Evolutionary conservation across 2,113 vertebrate genomes (phyloP).

Genomic region (Peucedramus taeniatus): DNA sequence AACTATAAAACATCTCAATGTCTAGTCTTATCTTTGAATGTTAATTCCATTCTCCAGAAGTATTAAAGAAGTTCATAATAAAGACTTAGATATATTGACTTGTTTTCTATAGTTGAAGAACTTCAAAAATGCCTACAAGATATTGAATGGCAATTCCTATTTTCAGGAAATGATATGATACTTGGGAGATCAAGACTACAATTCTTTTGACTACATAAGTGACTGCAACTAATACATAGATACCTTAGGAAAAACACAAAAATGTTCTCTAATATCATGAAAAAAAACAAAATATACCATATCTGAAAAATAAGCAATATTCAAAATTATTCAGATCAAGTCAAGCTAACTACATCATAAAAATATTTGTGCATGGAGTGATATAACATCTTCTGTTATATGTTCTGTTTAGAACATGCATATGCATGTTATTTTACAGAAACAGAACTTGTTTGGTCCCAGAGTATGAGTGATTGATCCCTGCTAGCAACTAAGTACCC

Average conservation of each 20-base stretch:
- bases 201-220: neutral
- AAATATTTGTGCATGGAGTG: neutral
- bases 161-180: neutral
- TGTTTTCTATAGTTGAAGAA: neutral
- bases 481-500: neutral
- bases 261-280: neutral
- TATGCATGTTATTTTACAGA: neutral
- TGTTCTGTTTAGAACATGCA: no score
- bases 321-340: neutral
- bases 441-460: neutral
- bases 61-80: neutral
- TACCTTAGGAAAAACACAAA: neutral
- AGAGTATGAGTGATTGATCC: neutral
- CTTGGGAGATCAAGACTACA: neutral
- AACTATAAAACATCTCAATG: neutral
- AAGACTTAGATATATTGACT: neutral
- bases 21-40: neutral
- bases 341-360: neutral
- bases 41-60: neutral
- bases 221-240: neutral
- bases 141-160: neutral
- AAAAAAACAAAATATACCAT: neutral
- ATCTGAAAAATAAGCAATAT: neutral
- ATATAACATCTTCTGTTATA: neutral
- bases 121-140: neutral